Percentiles rank a stretch among this genome's conserved stretches.
Evolutionary conservation across 2,113 vertebrate species (phyloP).

Genomic region (Boulengeromyrus knoepffleri): DNA sequence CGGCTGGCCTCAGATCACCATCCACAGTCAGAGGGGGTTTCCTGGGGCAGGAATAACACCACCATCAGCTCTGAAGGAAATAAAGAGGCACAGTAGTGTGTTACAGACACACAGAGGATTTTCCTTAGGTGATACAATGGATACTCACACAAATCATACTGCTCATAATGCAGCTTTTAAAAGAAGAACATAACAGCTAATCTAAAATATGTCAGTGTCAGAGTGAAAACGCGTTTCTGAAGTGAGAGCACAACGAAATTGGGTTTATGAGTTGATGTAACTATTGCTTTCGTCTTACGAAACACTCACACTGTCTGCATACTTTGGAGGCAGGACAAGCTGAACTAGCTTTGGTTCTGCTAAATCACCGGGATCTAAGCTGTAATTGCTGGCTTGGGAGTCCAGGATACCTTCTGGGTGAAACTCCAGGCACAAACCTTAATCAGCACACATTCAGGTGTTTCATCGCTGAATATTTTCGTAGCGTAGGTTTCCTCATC

Average conservation of each 20-base stretch:
- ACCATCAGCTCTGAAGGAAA: not conserved
- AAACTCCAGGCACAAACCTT: not conserved
- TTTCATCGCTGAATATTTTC: not conserved
- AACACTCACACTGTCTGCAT: not conserved
- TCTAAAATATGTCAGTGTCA: not conserved
- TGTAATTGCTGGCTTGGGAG: not conserved
- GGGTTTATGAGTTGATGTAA: not conserved
- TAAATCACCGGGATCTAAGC: not conserved
- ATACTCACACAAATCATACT: not conserved
- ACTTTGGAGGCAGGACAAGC: not conserved
- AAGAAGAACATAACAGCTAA: not conserved
- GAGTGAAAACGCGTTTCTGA: not conserved
- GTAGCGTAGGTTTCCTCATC: not conserved
- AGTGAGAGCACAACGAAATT: not conserved
- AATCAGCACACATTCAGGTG: not conserved
- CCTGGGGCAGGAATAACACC: not conserved
- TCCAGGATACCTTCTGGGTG: not conserved
- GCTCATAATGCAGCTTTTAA: not conserved
- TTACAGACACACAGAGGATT: not conserved
- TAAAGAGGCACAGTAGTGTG: not conserved
- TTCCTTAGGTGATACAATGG: not conserved
- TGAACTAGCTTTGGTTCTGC: not conserved
- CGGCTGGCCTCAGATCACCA: not conserved
- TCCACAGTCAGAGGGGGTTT: not conserved
- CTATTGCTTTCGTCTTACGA: not conserved